Conservation (phyloP, 2,797 vertebrate species). For the Hyperoplus immaculatus region DNA sequence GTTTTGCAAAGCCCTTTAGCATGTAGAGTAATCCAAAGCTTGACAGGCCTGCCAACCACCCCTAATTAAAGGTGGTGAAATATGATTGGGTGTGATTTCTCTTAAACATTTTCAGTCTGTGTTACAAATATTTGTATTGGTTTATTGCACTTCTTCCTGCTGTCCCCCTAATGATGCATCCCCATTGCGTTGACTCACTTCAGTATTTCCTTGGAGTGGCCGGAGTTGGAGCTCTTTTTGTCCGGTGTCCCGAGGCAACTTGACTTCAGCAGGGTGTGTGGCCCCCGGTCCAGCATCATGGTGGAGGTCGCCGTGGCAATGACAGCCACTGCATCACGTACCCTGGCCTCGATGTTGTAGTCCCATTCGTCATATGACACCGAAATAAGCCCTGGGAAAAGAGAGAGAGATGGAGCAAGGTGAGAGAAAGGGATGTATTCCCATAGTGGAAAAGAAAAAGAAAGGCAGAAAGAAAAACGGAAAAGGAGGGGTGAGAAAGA, state of each 20-base stretch:
- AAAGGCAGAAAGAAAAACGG: constrained; percentile 24
- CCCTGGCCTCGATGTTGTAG: constrained; percentile 96
- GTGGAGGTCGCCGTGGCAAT: constrained; percentile 98
- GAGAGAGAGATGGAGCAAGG: constrained; percentile 41
- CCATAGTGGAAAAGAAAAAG: constrained; percentile 6
- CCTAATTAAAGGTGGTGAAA: neutral
- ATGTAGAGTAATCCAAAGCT: neutral
- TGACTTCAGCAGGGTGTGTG: constrained; percentile 95
- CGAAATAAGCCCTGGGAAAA: constrained; percentile 91
- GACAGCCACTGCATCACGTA: constrained; percentile 98
- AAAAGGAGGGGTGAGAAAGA: constrained; percentile 37
- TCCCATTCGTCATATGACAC: constrained; percentile 99
- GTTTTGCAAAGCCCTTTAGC: neutral
- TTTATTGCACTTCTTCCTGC: neutral
- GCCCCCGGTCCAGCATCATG: constrained; percentile 97
- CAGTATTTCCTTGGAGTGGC: constrained; percentile 87
- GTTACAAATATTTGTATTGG: constrained; percentile 16
- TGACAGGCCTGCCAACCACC: neutral
- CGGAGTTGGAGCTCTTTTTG: constrained; percentile 86
- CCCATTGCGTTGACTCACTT: constrained; percentile 77
- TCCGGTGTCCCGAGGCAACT: constrained; percentile 96
- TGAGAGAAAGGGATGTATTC: constrained; percentile 40
- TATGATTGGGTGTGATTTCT: neutral
- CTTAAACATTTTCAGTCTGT: neutral
- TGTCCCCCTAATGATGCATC: neutral